Conservation (phyloP, 2,888 invertebrate genomes). For the Spialia ferax region DNA sequence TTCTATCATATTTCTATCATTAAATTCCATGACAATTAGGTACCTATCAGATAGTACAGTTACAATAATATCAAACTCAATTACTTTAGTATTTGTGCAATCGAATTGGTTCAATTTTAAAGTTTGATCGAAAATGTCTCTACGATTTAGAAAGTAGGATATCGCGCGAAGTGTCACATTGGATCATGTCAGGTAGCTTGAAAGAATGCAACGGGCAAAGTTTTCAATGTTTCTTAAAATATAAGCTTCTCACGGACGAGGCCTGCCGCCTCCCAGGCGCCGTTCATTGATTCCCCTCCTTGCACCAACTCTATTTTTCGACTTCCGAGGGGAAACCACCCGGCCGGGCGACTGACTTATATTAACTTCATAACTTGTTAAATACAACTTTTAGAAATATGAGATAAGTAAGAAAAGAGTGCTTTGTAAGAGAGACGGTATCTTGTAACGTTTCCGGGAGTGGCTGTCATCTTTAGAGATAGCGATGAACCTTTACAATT, state of each 20-base stretch:
- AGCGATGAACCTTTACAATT: conserved; percentile 16
- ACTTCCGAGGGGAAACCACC: conserved; percentile 70
- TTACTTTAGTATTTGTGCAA: conserved; percentile 34
- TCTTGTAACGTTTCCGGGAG: conserved; percentile 57
- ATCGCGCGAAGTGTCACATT: conserved; percentile 41
- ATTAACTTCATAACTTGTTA: conserved; percentile 81
- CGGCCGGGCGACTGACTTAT: conserved; percentile 70
- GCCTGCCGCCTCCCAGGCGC: conserved; percentile 64
- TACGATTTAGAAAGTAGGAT: conserved; percentile 43
- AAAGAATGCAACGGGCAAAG: conserved; percentile 57
- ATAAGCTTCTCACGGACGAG: conserved; percentile 52
- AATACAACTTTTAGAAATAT: conserved; percentile 78
- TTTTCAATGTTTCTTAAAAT: conserved; percentile 61
- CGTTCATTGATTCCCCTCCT: conserved; percentile 66
- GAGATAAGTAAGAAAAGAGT: conserved; percentile 69
- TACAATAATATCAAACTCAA: conserved; percentile 47
- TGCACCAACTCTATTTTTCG: conserved; percentile 73
- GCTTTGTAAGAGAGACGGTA: conserved; percentile 64
- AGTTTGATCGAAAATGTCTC: conserved; percentile 47
- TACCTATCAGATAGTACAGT: too few species aligned
- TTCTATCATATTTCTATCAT: too few species aligned
- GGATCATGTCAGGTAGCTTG: conserved; percentile 45
- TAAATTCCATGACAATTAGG: too few species aligned
- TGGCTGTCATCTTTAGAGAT: conserved; percentile 47
- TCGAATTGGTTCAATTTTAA: conserved; percentile 45